phyloP scores from a whole-genome alignment of 2,888 invertebrate species.

The Trissolcus japonicus region DNA sequence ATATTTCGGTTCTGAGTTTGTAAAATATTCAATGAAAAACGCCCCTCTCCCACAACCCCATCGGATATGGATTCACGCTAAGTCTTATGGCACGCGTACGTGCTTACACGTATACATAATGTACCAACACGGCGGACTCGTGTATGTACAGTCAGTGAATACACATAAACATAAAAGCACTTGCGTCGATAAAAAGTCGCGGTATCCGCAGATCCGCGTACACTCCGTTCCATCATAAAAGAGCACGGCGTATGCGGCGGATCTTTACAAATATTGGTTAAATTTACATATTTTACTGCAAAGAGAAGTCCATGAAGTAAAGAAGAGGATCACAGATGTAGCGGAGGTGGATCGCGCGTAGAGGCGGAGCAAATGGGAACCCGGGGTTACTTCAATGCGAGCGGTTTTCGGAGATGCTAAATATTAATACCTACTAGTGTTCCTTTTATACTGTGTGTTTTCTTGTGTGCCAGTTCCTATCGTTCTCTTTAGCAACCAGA shows the following conservation, averaged over 20 bases:
- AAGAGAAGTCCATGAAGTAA: conserved; percentile 67
- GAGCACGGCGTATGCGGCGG: conserved; percentile 63
- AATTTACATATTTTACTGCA: conserved; percentile 75
- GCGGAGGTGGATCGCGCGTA: conserved; percentile 51
- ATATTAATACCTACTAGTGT: conserved; percentile 76
- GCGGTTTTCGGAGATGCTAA: conserved; percentile 74
- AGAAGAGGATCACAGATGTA: conserved; percentile 63
- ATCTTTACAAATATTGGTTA: conserved; percentile 75
- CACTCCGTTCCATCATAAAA: conserved; percentile 68
- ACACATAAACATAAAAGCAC: conserved; percentile 52
- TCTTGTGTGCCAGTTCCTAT: conserved; percentile 62
- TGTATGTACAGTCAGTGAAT: conserved; percentile 32
- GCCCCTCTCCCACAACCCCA: conserved; percentile 61
- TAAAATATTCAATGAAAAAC: conserved; percentile 71
- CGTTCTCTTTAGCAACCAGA: conserved; percentile 61
- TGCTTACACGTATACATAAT: conserved; percentile 37
- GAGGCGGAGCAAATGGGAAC: conserved; percentile 67
- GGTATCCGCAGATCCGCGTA: conserved; percentile 64
- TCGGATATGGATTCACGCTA: conserved; percentile 63
- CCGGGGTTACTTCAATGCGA: conserved; percentile 72
- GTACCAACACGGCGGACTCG: conserved; percentile 5
- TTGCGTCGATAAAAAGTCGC: conserved; percentile 59
- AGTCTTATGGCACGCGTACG: conserved; percentile 38
- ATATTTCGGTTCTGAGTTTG: conserved; percentile 57
- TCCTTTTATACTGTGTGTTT: conserved; percentile 70